Base-by-base conservation (phyloP, 2,797 vertebrate species). In the Calcarius lapponicus region DNA sequence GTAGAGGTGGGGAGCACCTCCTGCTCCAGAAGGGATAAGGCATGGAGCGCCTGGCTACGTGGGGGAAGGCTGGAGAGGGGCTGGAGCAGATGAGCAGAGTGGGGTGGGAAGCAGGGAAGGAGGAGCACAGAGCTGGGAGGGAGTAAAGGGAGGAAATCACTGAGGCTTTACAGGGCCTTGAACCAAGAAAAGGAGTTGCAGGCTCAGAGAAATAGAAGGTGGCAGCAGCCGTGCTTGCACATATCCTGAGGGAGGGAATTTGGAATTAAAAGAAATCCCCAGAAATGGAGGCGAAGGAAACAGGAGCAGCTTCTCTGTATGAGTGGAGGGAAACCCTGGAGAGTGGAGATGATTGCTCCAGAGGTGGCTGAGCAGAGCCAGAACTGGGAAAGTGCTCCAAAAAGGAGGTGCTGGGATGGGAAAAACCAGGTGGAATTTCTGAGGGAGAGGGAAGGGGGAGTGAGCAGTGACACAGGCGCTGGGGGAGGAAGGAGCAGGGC, bases 371-470 rank as follows among this genome's bases (percentile, higher is more conserved):
- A 87, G 65, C 22, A n/a, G 71, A 72, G 70, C 9, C 10, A 1
- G 79, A 57, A 47, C 34, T 2, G 3, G 54, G 51, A 51, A 50
- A 56, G 36, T 8, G 15, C 58, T 36, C 47, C 2, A 3, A 5
- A 40, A 71, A 60, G 26, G 8, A 34, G 26, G 42, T 66, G 71
- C 28, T 47, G 4, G 60, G 14, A 34, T 88, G 75, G 86, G 86
- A 84, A 88, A 88, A 81, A 83, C 14, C 48, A 57, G 79, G 84
- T 87, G 81, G 64, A 75, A 92, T 66, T 80, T 87, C 51, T 66
- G 73, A 76, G 67, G 84, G 70, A 81, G 85, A 53, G 84, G 84
- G 88, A 88, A 69, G n/a, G 38, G 54, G 83, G 79, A 90, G 93
- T 76, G 76, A 65, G 14, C 2, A 1, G 57, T 54, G 69, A 67